These are phyloP conservation scores for Polydrusus cervinus DNA, from an alignment of 2,888 invertebrate genomes.

Conservation along the genomic window DNA sequence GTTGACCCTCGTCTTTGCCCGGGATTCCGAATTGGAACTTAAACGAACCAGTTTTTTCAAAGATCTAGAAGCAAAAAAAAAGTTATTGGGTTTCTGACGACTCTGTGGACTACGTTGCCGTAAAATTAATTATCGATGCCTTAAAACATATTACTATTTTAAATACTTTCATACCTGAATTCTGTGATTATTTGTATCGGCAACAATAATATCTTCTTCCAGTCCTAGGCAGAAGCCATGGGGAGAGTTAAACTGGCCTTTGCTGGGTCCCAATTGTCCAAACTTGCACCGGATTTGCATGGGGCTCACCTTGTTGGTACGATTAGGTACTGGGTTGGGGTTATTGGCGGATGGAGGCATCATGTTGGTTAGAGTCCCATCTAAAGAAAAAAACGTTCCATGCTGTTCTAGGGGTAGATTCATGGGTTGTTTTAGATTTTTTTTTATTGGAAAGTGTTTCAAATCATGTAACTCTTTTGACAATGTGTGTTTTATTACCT, in stretches of 20 bases:
- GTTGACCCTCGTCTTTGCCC: slow-evolving; percentile 95
- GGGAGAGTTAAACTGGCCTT: slow-evolving; percentile 96
- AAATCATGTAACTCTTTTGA: too few species aligned
- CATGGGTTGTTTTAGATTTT: too few species aligned
- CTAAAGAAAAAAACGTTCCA: slow-evolving; percentile 26
- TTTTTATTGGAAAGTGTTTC: too few species aligned
- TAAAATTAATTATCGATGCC: too few species aligned
- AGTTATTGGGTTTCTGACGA: too few species aligned
- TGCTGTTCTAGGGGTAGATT: too few species aligned
- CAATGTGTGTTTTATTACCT: too few species aligned
- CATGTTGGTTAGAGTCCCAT: slow-evolving; percentile 38
- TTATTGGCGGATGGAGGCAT: slow-evolving; percentile 67
- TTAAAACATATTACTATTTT: too few species aligned
- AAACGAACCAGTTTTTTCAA: slow-evolving; percentile 94
- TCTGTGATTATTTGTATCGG: slow-evolving; percentile 97
- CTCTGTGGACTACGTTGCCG: too few species aligned
- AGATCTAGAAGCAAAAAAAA: slow-evolving; percentile 76
- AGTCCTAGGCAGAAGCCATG: slow-evolving; percentile 97
- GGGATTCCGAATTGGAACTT: slow-evolving; percentile 96
- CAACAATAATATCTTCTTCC: slow-evolving; percentile 97
- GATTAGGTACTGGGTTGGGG: slow-evolving; percentile 71
- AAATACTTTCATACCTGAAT: slow-evolving; percentile 84
- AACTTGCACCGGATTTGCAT: slow-evolving; percentile 95
- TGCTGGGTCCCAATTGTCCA: slow-evolving; percentile 93
- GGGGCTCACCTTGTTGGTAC: slow-evolving; percentile 83